These are phyloP conservation scores for Pollimyrus isidori DNA, from an alignment of 2,113 vertebrate species.

Conservation along the genomic window DNA sequence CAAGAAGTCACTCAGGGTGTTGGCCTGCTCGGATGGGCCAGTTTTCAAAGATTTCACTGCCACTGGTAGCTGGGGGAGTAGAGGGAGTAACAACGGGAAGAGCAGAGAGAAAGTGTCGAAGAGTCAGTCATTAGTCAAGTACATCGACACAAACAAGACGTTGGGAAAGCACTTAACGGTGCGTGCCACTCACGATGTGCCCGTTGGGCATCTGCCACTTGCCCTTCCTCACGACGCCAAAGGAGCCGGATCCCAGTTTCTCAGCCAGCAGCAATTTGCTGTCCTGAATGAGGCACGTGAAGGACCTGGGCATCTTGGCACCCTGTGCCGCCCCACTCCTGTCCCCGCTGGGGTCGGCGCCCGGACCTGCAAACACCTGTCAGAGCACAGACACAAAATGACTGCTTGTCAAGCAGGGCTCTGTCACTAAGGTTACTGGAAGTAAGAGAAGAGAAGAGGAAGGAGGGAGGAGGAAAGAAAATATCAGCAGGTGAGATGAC, in stretches of 20 bases:
- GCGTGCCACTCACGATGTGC: conserved; percentile 56
- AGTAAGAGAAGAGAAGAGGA: neutral
- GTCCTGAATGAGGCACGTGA: conserved; percentile 75
- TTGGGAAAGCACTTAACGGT: neutral
- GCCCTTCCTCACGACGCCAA: conserved; percentile 72
- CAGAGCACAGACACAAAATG: neutral
- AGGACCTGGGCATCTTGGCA: conserved; percentile 40
- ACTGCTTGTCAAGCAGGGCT: neutral
- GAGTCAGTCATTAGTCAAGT: neutral
- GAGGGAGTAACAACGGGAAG: neutral
- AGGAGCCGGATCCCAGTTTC: conserved; percentile 74
- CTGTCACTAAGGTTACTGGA: neutral
- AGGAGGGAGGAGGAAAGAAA: neutral
- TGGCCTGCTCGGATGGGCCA: conserved; percentile 48
- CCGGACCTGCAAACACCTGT: conserved; percentile 50
- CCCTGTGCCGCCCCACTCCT: conserved; percentile 25
- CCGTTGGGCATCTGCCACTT: conserved; percentile 69
- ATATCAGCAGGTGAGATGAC: neutral
- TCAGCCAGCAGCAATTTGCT: conserved; percentile 65
- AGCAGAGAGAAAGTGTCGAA: neutral
- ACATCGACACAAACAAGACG: neutral
- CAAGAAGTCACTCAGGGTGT: conserved; percentile 73
- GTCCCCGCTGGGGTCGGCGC: conserved; percentile 47
- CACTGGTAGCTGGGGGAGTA: conserved; percentile 59
- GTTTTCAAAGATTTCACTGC: conserved; percentile 73